phyloP scores from a whole-genome alignment of 2,888 invertebrate genomes.

The Abscondita cerata region DNA sequence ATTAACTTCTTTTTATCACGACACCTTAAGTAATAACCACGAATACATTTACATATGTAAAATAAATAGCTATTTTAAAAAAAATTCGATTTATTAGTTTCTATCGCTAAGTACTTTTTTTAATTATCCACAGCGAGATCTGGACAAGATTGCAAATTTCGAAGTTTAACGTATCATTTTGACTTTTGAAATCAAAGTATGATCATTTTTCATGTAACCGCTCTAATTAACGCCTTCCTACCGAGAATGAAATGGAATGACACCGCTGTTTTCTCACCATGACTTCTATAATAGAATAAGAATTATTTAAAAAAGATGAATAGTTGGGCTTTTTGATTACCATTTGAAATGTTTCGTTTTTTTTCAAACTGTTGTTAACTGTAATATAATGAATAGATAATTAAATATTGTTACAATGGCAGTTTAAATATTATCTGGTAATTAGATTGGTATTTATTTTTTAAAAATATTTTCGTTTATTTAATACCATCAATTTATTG shows the following conservation, averaged over 20 bases:
- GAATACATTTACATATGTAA: constrained; percentile 7
- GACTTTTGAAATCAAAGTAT: constrained; percentile 15
- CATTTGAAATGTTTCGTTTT: not conserved
- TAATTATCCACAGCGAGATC: no score
- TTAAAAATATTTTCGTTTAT: no score
- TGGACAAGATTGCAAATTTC: no score
- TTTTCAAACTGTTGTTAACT: not conserved
- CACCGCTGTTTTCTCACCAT: constrained; percentile 40
- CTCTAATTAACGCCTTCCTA: constrained; percentile 38
- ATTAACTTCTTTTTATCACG: constrained; percentile 35
- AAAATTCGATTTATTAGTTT: no score
- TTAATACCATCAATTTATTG: no score
- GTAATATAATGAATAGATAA: not conserved
- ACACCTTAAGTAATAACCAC: constrained; percentile 17
- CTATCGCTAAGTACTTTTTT: no score
- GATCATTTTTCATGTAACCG: constrained; percentile 19
- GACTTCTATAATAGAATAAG: constrained; percentile 42
- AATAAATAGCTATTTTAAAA: constrained; percentile 4
- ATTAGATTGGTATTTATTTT: no score
- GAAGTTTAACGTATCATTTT: constrained; percentile 5
- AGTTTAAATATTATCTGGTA: no score
- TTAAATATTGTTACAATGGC: no score
- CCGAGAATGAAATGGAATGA: constrained; percentile 43
- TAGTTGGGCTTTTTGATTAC: constrained; percentile 24
- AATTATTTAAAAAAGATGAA: constrained; percentile 32